phyloP scores from a whole-genome alignment of 2,888 invertebrate species.

The Tetranychus truncatus region DNA sequence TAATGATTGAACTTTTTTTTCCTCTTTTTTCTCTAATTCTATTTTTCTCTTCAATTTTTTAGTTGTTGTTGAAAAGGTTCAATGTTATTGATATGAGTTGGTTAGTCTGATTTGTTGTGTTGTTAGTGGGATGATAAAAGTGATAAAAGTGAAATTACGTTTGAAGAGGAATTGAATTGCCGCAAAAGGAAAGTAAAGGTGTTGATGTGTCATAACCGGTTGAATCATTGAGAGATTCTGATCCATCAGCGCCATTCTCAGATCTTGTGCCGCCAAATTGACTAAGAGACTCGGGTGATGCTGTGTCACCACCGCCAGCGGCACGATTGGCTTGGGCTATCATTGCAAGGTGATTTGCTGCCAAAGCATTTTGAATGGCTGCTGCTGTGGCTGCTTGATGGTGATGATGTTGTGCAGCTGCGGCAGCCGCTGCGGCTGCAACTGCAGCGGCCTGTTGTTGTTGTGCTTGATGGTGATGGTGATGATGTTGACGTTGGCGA shows the following conservation, averaged over 20 bases:
- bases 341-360: conserved; percentile 21
- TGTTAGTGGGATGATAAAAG: not conserved
- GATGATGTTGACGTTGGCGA: not conserved
- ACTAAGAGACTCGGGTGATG: conserved; percentile 25
- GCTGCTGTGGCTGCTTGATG: conserved; percentile 7
- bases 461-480: conserved; percentile 7
- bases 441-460: conserved; percentile 4
- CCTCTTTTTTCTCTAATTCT: not conserved
- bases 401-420: conserved; percentile 18
- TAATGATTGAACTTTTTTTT: not conserved
- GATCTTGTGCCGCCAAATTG: conserved; percentile 22
- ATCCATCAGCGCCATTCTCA: conserved; percentile 43
- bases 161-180: not conserved
- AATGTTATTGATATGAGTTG: not conserved
- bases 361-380: conserved; percentile 7
- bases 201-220: conserved; percentile 67
- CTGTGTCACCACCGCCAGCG: not conserved
- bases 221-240: conserved; percentile 35
- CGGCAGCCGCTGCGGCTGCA: not conserved
- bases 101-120: not conserved
- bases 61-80: not conserved
- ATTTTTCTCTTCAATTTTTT: not conserved
- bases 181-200: conserved; percentile 84
- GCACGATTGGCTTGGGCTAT: conserved; percentile 21
- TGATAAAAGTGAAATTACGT: conserved; percentile 3